phyloP scores from a whole-genome alignment of 2,113 vertebrate species.

The Arothron firmamentum region DNA sequence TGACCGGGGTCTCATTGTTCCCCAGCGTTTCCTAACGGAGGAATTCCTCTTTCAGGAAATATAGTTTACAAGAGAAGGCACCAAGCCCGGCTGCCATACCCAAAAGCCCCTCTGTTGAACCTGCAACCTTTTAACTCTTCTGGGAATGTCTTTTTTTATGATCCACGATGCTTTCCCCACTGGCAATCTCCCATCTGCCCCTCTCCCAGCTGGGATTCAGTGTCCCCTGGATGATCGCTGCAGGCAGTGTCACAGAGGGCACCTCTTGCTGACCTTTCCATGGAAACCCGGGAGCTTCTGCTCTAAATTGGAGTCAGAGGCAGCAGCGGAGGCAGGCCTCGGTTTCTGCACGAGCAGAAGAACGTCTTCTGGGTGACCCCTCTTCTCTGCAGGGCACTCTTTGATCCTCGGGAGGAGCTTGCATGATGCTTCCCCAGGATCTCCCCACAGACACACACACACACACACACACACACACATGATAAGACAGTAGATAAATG shows the following conservation, averaged over 20 bases:
- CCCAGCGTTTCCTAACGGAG: slow-evolving; percentile 66
- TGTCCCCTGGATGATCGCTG: slow-evolving; percentile 42
- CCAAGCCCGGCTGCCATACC: slow-evolving; percentile 49
- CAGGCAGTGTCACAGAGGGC: slow-evolving; percentile 28
- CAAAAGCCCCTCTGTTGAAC: background rate
- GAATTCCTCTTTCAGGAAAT: slow-evolving; percentile 79
- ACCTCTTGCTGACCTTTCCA: slow-evolving; percentile 36
- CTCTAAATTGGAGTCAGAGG: slow-evolving; percentile 1
- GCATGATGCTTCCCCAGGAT: slow-evolving; percentile 21
- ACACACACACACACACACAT: no score
- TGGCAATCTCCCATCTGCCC: slow-evolving; percentile 19
- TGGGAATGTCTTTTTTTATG: slow-evolving; percentile 36
- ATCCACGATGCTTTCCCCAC: slow-evolving; percentile 44
- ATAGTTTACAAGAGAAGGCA: slow-evolving; percentile 70
- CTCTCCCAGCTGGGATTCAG: slow-evolving; percentile 22
- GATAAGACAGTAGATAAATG: slow-evolving; percentile 33
- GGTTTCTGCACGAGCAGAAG: slow-evolving; percentile 43
- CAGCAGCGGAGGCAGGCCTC: background rate
- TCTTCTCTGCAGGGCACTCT: slow-evolving; percentile 42
- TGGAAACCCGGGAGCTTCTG: slow-evolving; percentile 9
- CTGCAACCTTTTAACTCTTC: slow-evolving; percentile 29
- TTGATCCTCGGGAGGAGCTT: slow-evolving; percentile 52
- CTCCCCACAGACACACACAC: no score
- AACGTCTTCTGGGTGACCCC: slow-evolving; percentile 50
- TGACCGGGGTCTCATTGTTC: slow-evolving; percentile 67